Percentiles rank a stretch among this genome's conserved stretches.
Conservation (phyloP, 2,888 invertebrate genomes). For the Agrochola lychnidis region DNA sequence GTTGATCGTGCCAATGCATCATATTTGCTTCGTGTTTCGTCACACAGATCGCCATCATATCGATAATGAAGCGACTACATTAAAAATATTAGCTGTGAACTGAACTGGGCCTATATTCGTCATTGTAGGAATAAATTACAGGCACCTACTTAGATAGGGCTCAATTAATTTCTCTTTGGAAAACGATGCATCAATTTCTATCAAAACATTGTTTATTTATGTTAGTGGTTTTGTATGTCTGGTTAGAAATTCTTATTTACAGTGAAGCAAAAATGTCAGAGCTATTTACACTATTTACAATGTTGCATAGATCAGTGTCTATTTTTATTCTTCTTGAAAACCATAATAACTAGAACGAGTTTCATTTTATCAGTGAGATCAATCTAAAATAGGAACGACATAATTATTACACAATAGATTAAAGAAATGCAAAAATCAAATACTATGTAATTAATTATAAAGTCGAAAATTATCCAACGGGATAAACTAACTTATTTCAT, state of each 20-base stretch:
- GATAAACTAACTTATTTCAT: neutral
- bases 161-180: constrained; percentile 63
- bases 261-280: constrained; percentile 8
- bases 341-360: neutral
- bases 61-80: constrained; percentile 82
- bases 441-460: neutral
- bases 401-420: neutral
- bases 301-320: neutral
- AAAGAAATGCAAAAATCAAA: neutral
- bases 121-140: constrained; percentile 66
- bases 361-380: neutral
- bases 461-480: too few relatives aligned
- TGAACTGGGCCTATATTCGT: constrained; percentile 66
- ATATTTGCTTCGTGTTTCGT: constrained; percentile 88
- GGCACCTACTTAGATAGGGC: constrained; percentile 49
- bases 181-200: constrained; percentile 64
- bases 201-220: constrained; percentile 39
- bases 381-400: neutral
- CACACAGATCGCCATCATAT: constrained; percentile 80
- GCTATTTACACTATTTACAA: constrained; percentile 1
- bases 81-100: constrained; percentile 76
- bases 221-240: constrained; percentile 9
- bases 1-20: constrained; percentile 86
- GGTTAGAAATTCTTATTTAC: constrained; percentile 30
- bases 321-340: constrained; percentile 1